Percentiles rank a stretch among this genome's conserved stretches.
These are phyloP conservation scores for Otis tarda DNA, from an alignment of 2,113 vertebrate genomes.

Conservation along the genomic window DNA sequence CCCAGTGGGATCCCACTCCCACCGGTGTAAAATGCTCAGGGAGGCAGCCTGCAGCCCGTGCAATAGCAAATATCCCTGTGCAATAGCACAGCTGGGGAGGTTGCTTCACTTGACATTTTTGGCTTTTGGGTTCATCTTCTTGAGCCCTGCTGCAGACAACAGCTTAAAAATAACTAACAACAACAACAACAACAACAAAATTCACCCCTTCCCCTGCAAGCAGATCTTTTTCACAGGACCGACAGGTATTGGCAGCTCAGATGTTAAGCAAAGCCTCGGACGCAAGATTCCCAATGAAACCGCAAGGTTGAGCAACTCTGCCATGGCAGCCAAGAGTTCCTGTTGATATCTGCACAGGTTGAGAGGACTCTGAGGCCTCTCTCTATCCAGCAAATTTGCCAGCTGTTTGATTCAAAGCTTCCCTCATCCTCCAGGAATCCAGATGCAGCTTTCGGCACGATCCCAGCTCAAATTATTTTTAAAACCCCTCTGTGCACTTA, in stretches of 20 bases:
- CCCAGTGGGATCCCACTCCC: not conserved
- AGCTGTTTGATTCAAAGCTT: slow-evolving; percentile 31
- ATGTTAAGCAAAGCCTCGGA: not conserved
- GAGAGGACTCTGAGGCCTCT: not conserved
- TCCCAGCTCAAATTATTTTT: slow-evolving; percentile 5
- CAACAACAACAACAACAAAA: not conserved
- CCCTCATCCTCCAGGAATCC: slow-evolving; percentile 19
- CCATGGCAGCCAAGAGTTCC: not conserved
- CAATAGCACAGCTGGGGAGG: too few relatives aligned
- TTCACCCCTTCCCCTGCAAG: fast-evolving
- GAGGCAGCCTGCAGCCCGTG: not conserved
- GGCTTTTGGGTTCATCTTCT: not conserved
- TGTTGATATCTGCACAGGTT: not conserved
- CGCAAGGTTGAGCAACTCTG: not conserved
- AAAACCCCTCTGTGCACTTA: slow-evolving; percentile 13
- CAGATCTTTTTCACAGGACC: not conserved
- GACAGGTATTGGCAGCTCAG: not conserved
- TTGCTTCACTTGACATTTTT: not conserved
- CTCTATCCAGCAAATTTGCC: not conserved
- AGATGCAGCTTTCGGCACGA: not conserved
- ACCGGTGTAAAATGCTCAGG: fast-evolving
- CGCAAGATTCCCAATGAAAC: not conserved
- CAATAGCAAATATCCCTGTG: too few relatives aligned
- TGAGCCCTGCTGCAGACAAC: not conserved
- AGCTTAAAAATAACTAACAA: not conserved